A percentile compares a stretch with the other conserved stretches of the same genome.
Evolutionary conservation across 2,113 vertebrate species (phyloP).

Genomic region (Ptyas mucosa): DNA sequence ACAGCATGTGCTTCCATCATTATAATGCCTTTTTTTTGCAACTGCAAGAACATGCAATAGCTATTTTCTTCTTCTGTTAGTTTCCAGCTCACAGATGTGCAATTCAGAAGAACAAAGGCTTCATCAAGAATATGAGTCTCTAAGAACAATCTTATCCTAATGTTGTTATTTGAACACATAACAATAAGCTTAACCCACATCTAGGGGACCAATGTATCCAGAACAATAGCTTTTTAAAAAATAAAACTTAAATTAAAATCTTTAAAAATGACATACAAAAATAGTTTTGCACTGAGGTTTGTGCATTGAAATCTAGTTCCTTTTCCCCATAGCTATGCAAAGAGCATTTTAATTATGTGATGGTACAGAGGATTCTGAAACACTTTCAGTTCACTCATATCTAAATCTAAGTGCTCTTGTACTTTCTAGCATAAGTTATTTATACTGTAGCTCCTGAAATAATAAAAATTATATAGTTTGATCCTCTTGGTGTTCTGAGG

Average conservation of each 20-base stretch:
- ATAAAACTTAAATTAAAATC: not conserved
- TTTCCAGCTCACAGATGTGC: not conserved
- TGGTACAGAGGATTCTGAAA: not conserved
- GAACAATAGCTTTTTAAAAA: not conserved
- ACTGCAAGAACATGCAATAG: not conserved
- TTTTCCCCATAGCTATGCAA: not conserved
- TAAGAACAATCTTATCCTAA: not conserved
- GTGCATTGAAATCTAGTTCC: not conserved
- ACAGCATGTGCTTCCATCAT: not conserved
- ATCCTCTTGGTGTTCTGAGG: not conserved
- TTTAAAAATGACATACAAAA: not conserved
- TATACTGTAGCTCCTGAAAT: not conserved
- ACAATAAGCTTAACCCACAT: not conserved
- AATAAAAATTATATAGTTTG: not conserved
- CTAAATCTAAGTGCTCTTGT: not conserved
- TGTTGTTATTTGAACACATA: not conserved
- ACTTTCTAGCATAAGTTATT: not conserved
- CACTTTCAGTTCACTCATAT: not conserved
- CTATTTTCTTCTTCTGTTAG: not conserved
- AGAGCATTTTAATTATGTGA: not conserved
- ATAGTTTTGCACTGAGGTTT: not conserved
- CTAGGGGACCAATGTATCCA: not conserved
- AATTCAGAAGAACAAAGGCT: not conserved
- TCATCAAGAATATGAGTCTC: not conserved
- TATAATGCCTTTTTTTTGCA: not conserved